These are phyloP conservation scores for Myotis davidii DNA, from an alignment of 2,113 vertebrate species.

Conservation along the genomic window DNA sequence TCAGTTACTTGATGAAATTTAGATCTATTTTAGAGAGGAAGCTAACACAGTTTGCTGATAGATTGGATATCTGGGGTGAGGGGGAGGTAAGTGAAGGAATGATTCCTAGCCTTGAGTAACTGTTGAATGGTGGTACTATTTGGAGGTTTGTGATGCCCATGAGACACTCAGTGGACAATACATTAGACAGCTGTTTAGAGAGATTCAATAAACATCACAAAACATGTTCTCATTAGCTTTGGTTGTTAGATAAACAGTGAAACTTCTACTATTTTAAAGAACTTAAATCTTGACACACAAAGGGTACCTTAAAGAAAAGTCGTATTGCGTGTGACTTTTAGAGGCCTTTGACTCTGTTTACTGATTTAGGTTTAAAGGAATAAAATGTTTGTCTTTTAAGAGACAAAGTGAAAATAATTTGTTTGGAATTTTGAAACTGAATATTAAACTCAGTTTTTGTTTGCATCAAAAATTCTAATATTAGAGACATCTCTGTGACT, in stretches of 20 bases:
- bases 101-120: not conserved
- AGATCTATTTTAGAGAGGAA: not conserved
- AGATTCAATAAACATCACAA: not conserved
- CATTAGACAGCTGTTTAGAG: not conserved
- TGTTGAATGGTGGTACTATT: not conserved
- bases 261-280: not conserved
- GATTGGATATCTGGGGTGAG: not conserved
- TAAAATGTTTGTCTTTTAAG: not conserved
- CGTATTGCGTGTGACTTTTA: not conserved
- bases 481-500: not conserved
- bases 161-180: not conserved
- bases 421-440: constrained; percentile 15
- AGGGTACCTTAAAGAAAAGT: not conserved
- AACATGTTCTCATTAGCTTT: not conserved
- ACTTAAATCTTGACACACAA: constrained; percentile 6
- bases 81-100: not conserved
- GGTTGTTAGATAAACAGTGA: not conserved
- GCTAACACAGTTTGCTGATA: not conserved
- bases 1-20: not conserved
- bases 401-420: constrained; percentile 28
- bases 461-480: constrained; percentile 31
- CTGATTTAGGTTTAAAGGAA: not conserved
- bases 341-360: not conserved
- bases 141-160: not conserved
- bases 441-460: constrained; percentile 27